Base-by-base conservation (phyloP, 2,797 vertebrate genomes). In the Remorina albescens region DNA sequence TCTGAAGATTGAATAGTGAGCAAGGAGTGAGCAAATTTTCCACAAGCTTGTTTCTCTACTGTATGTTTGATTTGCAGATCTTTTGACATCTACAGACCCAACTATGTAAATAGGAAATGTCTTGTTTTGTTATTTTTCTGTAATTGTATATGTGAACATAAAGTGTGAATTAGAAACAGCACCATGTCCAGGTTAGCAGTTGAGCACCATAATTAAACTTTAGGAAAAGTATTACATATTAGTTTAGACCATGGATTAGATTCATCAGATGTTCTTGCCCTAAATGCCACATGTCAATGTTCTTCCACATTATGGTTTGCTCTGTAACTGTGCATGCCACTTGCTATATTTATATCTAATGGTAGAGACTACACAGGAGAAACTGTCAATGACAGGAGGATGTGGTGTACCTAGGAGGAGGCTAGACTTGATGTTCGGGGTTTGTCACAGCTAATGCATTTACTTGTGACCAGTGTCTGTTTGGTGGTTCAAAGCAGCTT, bases 391-490 rank as follows among this genome's bases (percentile, higher is more conserved):
- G 49, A 46, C 34, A 63, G 62, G 61, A 70, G 61, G 77, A 80
- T 74, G 74, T 71, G 70, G 67, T 63, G 42, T 36, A 71, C 34
- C 62, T 63, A 74, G 66, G 62, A 71, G 34, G 60, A 44, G 80
- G 13, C 28, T 30, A 46, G 46, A 47, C 26, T 18, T 13, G 13
- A 44, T 32, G 23, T 39, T 6, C 69, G 51, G 57, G 65, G 74
- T 81, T 68, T 55, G 36, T 64, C 65, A 41, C 12, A 55, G 51
- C 1, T 50, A 28, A 60, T 1, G 10, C 21, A 42, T 53, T 49
- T 51, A 46, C 30, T 46, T 32, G 36, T 74, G 66, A 67, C 69
- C 59, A 67, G 36, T 49, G 42, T 70, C 50, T 37, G 51, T 26
- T 26, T 13, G 51, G 12, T 7, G 15, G n/a, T 21, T 62, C 42